A percentile compares a stretch with the other conserved stretches of the same genome.
Evolutionary conservation across 35 echinoderm and acorn worm species (phyloP).

Genomic region (Anneissia japonica): DNA sequence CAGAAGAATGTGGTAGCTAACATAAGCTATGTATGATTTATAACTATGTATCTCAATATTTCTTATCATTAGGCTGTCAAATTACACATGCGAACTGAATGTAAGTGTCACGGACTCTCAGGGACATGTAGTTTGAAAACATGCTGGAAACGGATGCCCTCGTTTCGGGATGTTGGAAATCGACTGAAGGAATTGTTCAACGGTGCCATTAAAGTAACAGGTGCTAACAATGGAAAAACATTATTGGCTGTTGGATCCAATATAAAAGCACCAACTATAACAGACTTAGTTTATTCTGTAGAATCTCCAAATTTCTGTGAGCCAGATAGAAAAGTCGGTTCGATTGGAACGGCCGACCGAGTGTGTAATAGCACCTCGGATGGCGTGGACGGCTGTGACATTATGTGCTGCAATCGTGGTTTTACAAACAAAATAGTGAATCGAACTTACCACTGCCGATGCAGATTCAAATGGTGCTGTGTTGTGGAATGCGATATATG

Average conservation of each 20-base stretch:
- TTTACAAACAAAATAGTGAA: constrained; percentile 43
- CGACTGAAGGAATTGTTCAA: constrained; percentile 79
- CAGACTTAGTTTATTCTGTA: constrained; percentile 73
- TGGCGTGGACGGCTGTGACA: constrained; percentile 79
- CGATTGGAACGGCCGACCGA: constrained; percentile 67
- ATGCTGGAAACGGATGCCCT: constrained; percentile 93
- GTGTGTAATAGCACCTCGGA: constrained; percentile 76
- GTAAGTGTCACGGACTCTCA: constrained; percentile 88
- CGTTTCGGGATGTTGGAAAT: constrained; percentile 73
- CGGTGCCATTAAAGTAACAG: constrained; percentile 82
- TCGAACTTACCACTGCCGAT: constrained; percentile 56
- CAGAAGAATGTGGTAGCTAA: background rate
- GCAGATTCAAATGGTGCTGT: constrained; percentile 97
- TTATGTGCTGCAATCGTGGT: constrained; percentile 83
- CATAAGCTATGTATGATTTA: background rate
- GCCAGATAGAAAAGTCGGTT: constrained; percentile 68
- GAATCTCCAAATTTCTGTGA: constrained; percentile 87
- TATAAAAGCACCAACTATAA: constrained; percentile 44
- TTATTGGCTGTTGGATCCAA: constrained; percentile 62
- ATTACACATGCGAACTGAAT: constrained; percentile 60
- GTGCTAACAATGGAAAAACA: constrained; percentile 75
- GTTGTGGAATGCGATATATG: constrained; percentile 92
- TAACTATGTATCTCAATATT: background rate
- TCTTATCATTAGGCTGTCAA: constrained; percentile 49
- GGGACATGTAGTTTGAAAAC: constrained; percentile 90